Evolutionary conservation across 2,113 vertebrate species (phyloP).

Genomic region (Malurus elegans): DNA sequence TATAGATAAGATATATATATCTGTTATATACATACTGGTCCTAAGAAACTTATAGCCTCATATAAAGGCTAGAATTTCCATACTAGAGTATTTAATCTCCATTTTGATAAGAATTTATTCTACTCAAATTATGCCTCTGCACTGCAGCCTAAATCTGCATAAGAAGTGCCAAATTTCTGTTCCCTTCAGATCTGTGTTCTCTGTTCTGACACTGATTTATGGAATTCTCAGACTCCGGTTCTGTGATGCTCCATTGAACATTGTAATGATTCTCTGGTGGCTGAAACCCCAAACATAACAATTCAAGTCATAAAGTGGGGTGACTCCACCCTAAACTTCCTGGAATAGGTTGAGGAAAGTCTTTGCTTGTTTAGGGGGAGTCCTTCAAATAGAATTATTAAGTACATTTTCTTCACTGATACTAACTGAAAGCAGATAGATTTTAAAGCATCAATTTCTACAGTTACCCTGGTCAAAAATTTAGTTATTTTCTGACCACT

Average conservation of each 20-base stretch:
- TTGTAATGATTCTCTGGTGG: not conserved
- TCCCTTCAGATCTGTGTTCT: not conserved
- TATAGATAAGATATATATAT: not conserved
- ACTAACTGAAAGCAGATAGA: not conserved
- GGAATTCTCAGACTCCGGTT: not conserved
- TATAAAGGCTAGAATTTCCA: not conserved
- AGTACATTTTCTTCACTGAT: not conserved
- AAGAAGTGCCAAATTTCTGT: not conserved
- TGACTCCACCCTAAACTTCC: not conserved
- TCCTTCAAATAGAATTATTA: not conserved
- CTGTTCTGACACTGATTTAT: not conserved
- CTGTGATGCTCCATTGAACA: not conserved
- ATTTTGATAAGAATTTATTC: not conserved
- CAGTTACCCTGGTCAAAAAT: not conserved
- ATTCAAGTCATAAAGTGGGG: not conserved
- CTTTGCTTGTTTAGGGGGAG: not conserved
- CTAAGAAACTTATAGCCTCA: not conserved
- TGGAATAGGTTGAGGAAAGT: not conserved
- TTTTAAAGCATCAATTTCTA: not conserved
- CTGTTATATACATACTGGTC: not conserved
- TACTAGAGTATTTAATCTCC: not conserved
- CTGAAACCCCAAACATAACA: not conserved
- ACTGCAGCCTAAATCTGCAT: not conserved
- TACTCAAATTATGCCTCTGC: not conserved
- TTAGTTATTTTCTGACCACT: not conserved